Evolutionary conservation across 2,797 vertebrate genomes (phyloP).

Genomic region (Manis pentadactyla): DNA sequence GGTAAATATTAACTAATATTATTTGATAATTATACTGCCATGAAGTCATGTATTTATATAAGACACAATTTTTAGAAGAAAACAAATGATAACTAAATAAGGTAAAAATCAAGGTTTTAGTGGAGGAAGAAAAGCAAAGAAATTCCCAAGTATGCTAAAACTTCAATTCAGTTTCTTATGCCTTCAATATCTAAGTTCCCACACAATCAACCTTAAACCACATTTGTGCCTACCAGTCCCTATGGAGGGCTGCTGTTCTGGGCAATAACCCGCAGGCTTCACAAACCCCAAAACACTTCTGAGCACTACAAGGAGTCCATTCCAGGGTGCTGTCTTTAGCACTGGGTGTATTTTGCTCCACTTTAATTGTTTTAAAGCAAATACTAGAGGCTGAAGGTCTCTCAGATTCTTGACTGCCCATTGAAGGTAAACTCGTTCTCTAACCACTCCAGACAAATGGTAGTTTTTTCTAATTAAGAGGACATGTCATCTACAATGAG

Average conservation of each 20-base stretch:
- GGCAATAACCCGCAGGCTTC: background rate
- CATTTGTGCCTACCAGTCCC: background rate
- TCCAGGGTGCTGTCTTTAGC: background rate
- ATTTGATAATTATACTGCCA: slow-evolving; percentile 10
- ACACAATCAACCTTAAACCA: background rate
- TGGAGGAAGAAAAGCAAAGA: slow-evolving; percentile 17
- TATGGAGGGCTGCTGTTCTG: background rate
- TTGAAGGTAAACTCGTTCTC: background rate
- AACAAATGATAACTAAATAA: slow-evolving; percentile 31
- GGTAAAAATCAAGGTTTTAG: slow-evolving; percentile 30
- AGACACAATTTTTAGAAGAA: slow-evolving; percentile 37
- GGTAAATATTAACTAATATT: background rate
- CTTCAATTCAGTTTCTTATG: background rate
- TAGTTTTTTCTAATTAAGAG: slow-evolving; percentile 7
- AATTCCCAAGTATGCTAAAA: background rate
- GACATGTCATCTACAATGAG: background rate
- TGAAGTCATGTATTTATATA: background rate
- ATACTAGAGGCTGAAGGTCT: background rate
- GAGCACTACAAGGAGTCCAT: background rate
- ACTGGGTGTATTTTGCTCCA: background rate
- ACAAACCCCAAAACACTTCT: background rate
- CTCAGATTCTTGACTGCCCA: background rate
- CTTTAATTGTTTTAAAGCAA: background rate
- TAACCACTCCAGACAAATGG: background rate
- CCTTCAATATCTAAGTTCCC: background rate